Percentiles rank a stretch among this genome's conserved stretches.
Evolutionary conservation across 2,113 vertebrate species (phyloP).

Genomic region (Serilophus lunatus): DNA sequence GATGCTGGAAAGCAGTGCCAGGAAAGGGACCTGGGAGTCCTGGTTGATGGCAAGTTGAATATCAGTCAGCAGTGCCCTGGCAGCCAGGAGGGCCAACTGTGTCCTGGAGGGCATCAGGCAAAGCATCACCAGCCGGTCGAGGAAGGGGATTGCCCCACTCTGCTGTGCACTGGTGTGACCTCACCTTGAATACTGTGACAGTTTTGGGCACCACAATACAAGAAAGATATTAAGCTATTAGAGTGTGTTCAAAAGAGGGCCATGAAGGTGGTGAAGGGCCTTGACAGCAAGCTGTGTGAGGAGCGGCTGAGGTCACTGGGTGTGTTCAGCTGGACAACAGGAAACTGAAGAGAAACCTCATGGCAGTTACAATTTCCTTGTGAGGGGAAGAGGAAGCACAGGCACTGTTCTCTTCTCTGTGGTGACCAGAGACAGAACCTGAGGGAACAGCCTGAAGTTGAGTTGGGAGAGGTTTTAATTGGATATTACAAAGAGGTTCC

Average conservation of each 20-base stretch:
- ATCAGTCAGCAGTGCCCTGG: neutral
- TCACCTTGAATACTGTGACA: neutral
- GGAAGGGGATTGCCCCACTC: neutral
- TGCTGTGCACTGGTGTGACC: neutral
- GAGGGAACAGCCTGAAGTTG: neutral
- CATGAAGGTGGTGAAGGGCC: neutral
- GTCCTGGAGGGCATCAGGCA: neutral
- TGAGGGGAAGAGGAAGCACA: neutral
- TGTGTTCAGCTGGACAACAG: neutral
- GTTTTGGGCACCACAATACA: neutral
- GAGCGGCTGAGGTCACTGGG: neutral
- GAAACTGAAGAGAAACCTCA: neutral
- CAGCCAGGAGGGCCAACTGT: neutral
- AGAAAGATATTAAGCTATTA: neutral
- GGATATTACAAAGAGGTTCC: neutral
- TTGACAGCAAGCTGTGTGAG: neutral
- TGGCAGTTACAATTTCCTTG: neutral
- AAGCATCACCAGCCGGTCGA: neutral
- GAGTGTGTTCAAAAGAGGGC: neutral
- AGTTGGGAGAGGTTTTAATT: neutral
- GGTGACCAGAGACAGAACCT: neutral
- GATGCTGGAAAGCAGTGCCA: neutral
- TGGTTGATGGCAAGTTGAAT: neutral
- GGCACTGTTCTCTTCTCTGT: neutral
- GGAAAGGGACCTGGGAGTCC: neutral